phyloP scores from a whole-genome alignment of 2,888 invertebrate species.

The Orthosia incerta region DNA sequence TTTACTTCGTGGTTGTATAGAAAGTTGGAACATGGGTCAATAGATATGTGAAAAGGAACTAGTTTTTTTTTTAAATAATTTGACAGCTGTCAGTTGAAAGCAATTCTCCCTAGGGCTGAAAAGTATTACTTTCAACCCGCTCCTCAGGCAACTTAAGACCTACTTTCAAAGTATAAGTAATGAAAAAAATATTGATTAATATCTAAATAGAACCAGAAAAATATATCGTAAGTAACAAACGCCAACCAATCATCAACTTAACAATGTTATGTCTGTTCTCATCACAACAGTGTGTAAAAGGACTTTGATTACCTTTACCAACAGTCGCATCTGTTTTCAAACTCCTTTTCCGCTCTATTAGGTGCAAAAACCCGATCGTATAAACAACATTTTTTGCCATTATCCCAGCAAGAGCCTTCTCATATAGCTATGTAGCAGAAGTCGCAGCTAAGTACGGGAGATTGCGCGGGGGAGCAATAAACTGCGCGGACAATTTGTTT shows the following conservation, averaged over 20 bases:
- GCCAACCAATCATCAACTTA: neutral
- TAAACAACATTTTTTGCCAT: constrained; percentile 39
- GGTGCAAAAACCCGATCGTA: constrained; percentile 36
- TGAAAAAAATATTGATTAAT: too few relatives aligned
- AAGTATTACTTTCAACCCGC: too few relatives aligned
- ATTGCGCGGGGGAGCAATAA: constrained; percentile 85
- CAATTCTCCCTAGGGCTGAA: too few relatives aligned
- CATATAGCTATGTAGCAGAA: constrained; percentile 56
- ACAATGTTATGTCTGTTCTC: neutral
- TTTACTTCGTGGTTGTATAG: too few relatives aligned
- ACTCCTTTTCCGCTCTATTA: constrained; percentile 41
- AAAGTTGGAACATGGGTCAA: too few relatives aligned
- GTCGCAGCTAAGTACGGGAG: constrained; percentile 77
- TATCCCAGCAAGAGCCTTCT: constrained; percentile 41
- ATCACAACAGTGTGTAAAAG: constrained; percentile 11
- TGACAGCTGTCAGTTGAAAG: too few relatives aligned
- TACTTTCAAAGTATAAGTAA: too few relatives aligned
- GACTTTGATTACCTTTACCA: constrained; percentile 19
- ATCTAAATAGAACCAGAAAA: too few relatives aligned
- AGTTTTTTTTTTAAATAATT: too few relatives aligned
- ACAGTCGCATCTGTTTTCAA: neutral
- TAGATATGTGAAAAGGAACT: too few relatives aligned
- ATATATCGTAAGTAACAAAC: too few relatives aligned
- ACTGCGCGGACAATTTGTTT: constrained; percentile 89
- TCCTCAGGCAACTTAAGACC: too few relatives aligned